Base-by-base conservation (phyloP, 2,113 vertebrate genomes). In the Sorex araneus region DNA sequence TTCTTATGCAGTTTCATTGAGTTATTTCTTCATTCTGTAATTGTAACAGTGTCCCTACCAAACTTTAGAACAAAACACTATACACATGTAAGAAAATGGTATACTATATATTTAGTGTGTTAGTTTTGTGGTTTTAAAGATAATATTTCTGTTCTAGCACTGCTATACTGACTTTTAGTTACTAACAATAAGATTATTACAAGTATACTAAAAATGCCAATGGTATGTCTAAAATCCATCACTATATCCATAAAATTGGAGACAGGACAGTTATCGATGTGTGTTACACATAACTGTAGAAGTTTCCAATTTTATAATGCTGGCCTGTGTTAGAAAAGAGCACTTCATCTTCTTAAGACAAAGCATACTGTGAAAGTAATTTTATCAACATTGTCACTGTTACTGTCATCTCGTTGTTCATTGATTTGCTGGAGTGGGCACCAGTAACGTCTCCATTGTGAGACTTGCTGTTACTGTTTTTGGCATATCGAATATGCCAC, bases 1-100 rank as follows among this genome's bases (percentile, higher is more conserved):
- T 98, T 98, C 98, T 97, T 97, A 79, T 96, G 97, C 11, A 94
- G 98, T 98, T 98, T 97, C 97, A 97, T 96, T 89, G 95, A 97
- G 97, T 97, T 98, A 97, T 98, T 97, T 98, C 97, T 97, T 92
- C 96, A 96, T 95, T 94, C 94, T 95, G 76, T 97, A 98, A 98
- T 97, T 98, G 97, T 96, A 97, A 95, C 94, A 97, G 94, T 91
- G 94, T 97, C 97, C 96, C 96, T 96, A 94, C 96, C 87, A 92
- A 97, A 96, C 96, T 97, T 97, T 96, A 89, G 93, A 97, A 95
- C 83, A 93, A 96, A 97, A 96, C 95, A 45, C 97, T 95, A 94
- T 87, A 88, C 87, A 60, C 96, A 90, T 27, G 47, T 50, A 50
- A 9, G 47, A 13, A 89, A 88, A 70, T 6, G 30, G 82, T 91